Evolutionary conservation across 2,797 vertebrate species (phyloP).

Genomic region (Helicolenus hilgendorfi): DNA sequence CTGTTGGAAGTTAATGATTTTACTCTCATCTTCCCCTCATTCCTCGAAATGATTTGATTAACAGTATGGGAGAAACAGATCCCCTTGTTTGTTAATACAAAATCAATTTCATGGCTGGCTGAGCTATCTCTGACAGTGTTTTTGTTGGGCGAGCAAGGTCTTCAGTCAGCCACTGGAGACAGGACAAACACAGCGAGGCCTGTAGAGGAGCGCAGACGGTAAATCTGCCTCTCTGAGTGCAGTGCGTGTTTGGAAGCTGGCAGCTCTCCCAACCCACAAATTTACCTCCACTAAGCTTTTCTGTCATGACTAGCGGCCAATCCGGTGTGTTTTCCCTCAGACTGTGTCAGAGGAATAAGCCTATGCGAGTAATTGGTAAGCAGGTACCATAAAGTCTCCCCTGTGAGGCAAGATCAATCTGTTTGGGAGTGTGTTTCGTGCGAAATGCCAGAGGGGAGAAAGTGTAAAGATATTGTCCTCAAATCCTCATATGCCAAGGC

Average conservation of each 20-base stretch:
- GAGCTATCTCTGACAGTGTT: constrained; percentile 91
- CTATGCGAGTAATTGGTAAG: constrained; percentile 75
- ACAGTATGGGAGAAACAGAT: constrained; percentile 94
- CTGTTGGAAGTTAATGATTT: constrained; percentile 95
- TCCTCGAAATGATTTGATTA: constrained; percentile 98
- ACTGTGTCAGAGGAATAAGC: constrained; percentile 77
- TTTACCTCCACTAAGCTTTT: constrained; percentile 72
- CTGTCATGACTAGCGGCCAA: constrained; percentile 71
- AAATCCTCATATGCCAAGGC: constrained; percentile 48
- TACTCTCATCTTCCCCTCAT: constrained; percentile 95
- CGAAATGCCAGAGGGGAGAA: constrained; percentile 58
- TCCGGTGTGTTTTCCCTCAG: constrained; percentile 52
- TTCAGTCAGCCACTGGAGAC: constrained; percentile 83
- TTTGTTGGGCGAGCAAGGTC: constrained; percentile 82
- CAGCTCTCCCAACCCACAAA: constrained; percentile 69
- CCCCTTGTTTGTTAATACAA: constrained; percentile 98
- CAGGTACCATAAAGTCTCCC: constrained; percentile 70
- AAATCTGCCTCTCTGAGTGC: constrained; percentile 73
- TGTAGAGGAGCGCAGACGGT: constrained; percentile 47
- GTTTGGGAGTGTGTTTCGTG: constrained; percentile 64
- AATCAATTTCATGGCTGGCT: constrained; percentile 99
- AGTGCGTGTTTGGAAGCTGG: constrained; percentile 63
- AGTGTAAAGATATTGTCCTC: constrained; percentile 44
- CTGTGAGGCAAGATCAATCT: constrained; percentile 74
- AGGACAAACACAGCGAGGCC: constrained; percentile 67